Conservation (phyloP, 2,797 vertebrate genomes). For the Distichodus sexfasciatus region DNA sequence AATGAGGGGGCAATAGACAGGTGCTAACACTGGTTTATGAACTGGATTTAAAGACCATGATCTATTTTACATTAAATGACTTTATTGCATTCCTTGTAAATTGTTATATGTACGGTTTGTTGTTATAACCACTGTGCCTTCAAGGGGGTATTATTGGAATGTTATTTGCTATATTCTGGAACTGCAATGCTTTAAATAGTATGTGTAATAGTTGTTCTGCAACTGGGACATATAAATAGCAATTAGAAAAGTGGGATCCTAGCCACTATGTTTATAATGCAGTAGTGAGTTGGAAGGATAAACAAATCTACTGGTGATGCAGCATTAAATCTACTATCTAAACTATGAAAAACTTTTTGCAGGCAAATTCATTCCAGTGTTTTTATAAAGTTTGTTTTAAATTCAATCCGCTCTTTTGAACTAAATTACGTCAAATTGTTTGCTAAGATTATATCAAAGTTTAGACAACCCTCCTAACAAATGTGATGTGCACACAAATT, state of each 20-base stretch:
- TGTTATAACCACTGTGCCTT: neutral
- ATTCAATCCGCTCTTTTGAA: conserved; percentile 39
- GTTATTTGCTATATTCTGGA: neutral
- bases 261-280: conserved; percentile 25
- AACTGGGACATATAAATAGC: conserved; percentile 8
- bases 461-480: neutral
- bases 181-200: neutral
- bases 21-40: conserved; percentile 13
- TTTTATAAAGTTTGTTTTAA: neutral
- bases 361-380: neutral
- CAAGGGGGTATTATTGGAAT: neutral
- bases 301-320: conserved; percentile 32
- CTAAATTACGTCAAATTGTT: conserved; percentile 13
- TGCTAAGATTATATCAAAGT: conserved; percentile 7
- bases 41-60: neutral
- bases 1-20: conserved; percentile 22
- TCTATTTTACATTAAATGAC: neutral
- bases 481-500: neutral
- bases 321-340: conserved; percentile 43
- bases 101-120: too few relatives aligned
- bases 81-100: neutral
- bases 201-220: neutral
- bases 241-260: conserved; percentile 9
- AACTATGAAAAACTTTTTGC: conserved; percentile 29
- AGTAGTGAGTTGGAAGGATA: conserved; percentile 27